Conservation (phyloP, 2,113 vertebrate species). For the Grantiella picta region DNA sequence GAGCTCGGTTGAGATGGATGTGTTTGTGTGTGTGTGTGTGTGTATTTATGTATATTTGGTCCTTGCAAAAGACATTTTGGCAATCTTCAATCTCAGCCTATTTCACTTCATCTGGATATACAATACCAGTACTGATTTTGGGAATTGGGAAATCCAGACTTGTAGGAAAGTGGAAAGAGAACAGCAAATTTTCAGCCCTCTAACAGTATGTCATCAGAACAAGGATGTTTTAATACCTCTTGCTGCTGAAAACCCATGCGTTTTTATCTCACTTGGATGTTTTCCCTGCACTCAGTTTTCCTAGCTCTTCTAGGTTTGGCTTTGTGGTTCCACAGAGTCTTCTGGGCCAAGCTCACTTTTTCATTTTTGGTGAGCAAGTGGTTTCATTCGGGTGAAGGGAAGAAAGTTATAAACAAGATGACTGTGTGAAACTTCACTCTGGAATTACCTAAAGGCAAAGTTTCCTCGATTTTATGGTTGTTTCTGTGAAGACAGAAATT, state of each 20-base stretch:
- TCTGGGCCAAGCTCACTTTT: not conserved
- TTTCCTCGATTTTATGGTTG: not conserved
- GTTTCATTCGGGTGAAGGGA: not conserved
- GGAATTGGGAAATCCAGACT: not conserved
- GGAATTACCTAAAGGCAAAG: not conserved
- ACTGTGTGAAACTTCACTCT: not conserved
- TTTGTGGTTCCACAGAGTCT: not conserved
- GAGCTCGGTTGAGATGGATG: not conserved
- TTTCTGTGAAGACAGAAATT: not conserved
- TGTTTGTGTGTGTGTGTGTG: not conserved
- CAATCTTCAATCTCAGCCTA: not conserved
- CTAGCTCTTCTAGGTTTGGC: conserved; percentile 3
- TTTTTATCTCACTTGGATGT: not conserved
- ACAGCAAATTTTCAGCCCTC: not conserved
- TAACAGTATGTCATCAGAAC: not conserved
- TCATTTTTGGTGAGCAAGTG: not conserved
- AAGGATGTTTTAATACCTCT: not conserved
- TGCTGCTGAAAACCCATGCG: not conserved
- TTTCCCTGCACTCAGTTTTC: not conserved
- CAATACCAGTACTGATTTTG: not conserved
- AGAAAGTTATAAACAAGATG: not conserved
- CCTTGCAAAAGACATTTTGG: not conserved
- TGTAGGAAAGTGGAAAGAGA: not conserved
- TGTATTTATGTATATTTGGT: not conserved
- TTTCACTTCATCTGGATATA: not conserved